These are phyloP conservation scores for Aythya fuligula DNA, from an alignment of 2,797 vertebrate species.

Conservation along the genomic window DNA sequence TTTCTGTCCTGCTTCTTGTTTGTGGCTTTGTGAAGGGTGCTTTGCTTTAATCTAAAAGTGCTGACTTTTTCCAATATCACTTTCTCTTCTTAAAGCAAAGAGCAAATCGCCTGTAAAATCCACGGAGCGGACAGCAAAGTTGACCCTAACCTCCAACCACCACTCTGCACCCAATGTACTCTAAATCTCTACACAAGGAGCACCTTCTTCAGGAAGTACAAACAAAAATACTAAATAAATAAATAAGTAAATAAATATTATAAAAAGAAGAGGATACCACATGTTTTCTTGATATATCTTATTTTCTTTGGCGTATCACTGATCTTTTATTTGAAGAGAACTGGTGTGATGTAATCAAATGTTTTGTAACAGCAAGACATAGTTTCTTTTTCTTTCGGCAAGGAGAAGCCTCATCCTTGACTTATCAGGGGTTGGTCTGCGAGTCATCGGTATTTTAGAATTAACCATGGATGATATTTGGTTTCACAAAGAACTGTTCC, in stretches of 20 bases:
- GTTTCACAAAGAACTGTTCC: conserved; percentile 48
- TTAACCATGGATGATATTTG: conserved; percentile 44
- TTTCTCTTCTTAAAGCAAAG: conserved; percentile 91
- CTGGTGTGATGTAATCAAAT: conserved; percentile 70
- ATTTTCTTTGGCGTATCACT: conserved; percentile 80
- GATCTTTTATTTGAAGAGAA: conserved; percentile 79
- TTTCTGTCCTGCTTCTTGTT: conserved; percentile 90
- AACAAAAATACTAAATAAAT: conserved; percentile 63
- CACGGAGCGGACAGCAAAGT: conserved; percentile 88
- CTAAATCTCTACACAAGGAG: conserved; percentile 86
- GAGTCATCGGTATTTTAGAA: conserved; percentile 34
- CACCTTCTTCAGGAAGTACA: conserved; percentile 82
- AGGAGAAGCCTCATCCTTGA: conserved; percentile 68
- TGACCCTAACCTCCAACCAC: conserved; percentile 86
- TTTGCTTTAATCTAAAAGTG: conserved; percentile 93
- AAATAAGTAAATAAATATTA: conserved; percentile 36
- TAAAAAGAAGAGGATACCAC: conserved; percentile 75
- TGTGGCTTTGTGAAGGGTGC: conserved; percentile 90
- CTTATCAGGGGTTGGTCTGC: conserved; percentile 74
- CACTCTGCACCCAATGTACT: conserved; percentile 88
- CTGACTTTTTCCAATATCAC: conserved; percentile 89
- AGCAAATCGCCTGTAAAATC: conserved; percentile 90
- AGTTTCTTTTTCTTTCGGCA: conserved; percentile 73
- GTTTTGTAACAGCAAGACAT: conserved; percentile 77
- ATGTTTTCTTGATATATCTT: conserved; percentile 76